Base-by-base conservation (phyloP, 2,888 invertebrate species). In the Oeneis ivallda region DNA sequence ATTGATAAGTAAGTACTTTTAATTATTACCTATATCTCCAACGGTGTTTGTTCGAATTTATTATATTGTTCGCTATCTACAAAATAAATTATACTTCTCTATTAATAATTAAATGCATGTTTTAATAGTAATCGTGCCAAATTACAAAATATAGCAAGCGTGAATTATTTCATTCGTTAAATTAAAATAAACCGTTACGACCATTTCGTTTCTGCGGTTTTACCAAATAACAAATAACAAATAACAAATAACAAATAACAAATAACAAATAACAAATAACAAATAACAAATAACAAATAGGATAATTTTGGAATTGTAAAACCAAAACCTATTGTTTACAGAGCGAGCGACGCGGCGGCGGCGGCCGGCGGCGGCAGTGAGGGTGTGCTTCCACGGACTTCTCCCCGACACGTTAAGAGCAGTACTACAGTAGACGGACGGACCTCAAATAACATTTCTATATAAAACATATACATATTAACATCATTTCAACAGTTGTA, bases 241-340 rank as follows among this genome's bases (percentile, higher is more conserved):
- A 26, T 47, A 43, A 52, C 2, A 6, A 32, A 52, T 26, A 26
- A 5, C 26, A 26, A 4, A 26, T n/a, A n/a, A n/a, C 47, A 45
- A 58, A 32, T 47, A 43, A 52, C 2, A 6, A 32, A 52, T 26
- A 26, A 5, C 26, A 26, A 4, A 26, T n/a, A n/a, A n/a, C n/a
- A 6, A 34, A 34, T 34, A 34, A 34, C 32, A 34, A 34, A 34
- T 34, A 34, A 34, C 32, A 34, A 34, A 34, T 34, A 34, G 32
- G 4, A 34, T 34, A 34, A 56, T 41, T 26, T 59, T 59, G 32
- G 17, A 47, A 37, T 54, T 59, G 47, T 32, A 59, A 47, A 47
- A 43, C 26, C 10, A 47, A 32, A 58, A 58, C 19, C 32, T 57
- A 65, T 65, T 54, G 56, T 61, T 65, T 47, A 49, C 49, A 41